Percentiles rank a stretch among this genome's conserved stretches.
Conservation (phyloP, 2,888 invertebrate species). For the Pristionchus maxplancki region DNA sequence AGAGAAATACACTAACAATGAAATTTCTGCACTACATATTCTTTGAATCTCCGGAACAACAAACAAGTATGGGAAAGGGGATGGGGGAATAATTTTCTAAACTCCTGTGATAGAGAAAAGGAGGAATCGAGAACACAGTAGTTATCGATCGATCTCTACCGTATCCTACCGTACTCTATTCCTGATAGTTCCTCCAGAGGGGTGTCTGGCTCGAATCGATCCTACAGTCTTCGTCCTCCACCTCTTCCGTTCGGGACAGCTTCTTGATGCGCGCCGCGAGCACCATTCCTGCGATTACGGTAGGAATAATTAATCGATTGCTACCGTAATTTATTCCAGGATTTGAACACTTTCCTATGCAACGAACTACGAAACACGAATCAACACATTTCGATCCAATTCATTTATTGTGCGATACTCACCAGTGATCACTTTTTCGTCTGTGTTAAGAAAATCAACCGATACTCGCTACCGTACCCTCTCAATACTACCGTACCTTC, state of each 20-base stretch:
- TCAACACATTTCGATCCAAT: too few species aligned
- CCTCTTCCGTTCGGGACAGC: slow-evolving; percentile 35
- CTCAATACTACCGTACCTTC: slow-evolving; percentile 50
- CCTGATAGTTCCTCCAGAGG: not conserved
- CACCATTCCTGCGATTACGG: slow-evolving; percentile 1
- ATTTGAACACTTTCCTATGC: too few species aligned
- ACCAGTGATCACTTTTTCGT: too few species aligned
- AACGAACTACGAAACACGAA: too few species aligned
- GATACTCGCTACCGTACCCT: not conserved
- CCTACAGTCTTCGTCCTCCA: slow-evolving; percentile 31
- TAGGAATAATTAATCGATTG: not conserved
- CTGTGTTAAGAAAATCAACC: too few species aligned
- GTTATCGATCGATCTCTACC: not conserved
- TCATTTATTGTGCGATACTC: too few species aligned
- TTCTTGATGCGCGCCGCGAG: slow-evolving; percentile 38
- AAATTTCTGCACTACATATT: too few species aligned
- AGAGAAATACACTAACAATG: too few species aligned
- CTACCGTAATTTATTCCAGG: not conserved
- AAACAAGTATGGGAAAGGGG: too few species aligned
- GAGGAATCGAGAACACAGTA: too few species aligned
- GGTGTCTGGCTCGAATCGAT: slow-evolving; percentile 32
- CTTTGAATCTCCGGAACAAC: too few species aligned
- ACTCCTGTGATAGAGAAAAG: too few species aligned
- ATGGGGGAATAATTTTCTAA: not conserved
- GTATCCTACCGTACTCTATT: not conserved